A percentile compares a stretch with the other conserved stretches of the same genome.
These are phyloP conservation scores for Chrysodeixis includens DNA, from an alignment of 2,888 invertebrate genomes.

Conservation along the genomic window DNA sequence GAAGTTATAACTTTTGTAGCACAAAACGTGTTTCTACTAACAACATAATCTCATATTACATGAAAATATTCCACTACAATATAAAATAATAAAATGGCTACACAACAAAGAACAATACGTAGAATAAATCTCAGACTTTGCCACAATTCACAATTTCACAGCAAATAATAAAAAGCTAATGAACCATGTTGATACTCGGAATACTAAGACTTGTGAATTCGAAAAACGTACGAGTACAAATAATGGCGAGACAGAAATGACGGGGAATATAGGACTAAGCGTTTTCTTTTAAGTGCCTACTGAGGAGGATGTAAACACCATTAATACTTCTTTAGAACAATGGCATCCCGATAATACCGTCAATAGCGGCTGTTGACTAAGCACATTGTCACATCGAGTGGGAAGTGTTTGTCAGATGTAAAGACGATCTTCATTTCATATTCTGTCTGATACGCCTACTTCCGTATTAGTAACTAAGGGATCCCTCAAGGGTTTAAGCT, in stretches of 20 bases:
- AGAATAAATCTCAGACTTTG: neutral
- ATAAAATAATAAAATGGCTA: too few relatives aligned
- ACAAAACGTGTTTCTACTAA: too few relatives aligned
- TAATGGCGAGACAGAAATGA: neutral
- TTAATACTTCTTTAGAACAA: slow-evolving; percentile 37
- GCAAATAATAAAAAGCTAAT: slow-evolving; percentile 1
- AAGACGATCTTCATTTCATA: neutral
- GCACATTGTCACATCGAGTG: slow-evolving; percentile 3
- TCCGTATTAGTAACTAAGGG: neutral
- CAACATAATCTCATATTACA: neutral
- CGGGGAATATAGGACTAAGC: slow-evolving; percentile 11
- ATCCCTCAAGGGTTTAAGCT: neutral
- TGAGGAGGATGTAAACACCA: slow-evolving; percentile 18
- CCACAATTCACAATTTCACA: neutral
- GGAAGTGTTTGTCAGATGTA: neutral
- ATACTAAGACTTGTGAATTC: slow-evolving; percentile 3
- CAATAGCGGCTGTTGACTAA: slow-evolving; percentile 11
- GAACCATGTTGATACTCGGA: neutral
- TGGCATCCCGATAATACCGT: slow-evolving; percentile 16
- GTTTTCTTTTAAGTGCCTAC: slow-evolving; percentile 15
- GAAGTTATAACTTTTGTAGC: too few relatives aligned
- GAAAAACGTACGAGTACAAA: neutral
- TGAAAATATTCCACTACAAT: neutral
- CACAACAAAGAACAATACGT: neutral
- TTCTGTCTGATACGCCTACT: neutral